Conservation (phyloP, 2,113 vertebrate species). For the Gopherus flavomarginatus region DNA sequence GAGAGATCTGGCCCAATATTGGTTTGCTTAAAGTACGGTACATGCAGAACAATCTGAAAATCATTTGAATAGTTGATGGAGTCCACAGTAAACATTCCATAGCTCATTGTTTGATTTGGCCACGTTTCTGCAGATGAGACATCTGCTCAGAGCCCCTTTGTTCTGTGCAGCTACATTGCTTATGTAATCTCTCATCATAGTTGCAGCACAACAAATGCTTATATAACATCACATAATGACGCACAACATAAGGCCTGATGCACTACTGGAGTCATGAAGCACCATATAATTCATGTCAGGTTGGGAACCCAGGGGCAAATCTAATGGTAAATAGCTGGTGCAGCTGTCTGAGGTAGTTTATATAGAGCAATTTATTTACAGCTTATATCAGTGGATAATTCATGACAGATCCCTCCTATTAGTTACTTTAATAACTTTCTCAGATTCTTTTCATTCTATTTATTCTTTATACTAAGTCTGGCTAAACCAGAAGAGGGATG, state of each 20-base stretch:
- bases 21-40: neutral
- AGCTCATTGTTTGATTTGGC: conserved; percentile 9
- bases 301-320: conserved; percentile 5
- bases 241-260: neutral
- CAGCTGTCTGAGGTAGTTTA: conserved; percentile 63
- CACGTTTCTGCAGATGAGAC: neutral
- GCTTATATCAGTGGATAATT: conserved; percentile 70
- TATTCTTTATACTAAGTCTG: conserved; percentile 28
- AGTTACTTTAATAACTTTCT: conserved; percentile 74
- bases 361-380: conserved; percentile 67
- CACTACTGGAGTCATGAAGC: conserved; percentile 6
- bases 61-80: neutral
- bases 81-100: neutral
- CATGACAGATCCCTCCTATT: conserved; percentile 58
- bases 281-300: neutral
- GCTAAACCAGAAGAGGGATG: neutral
- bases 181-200: neutral
- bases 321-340: conserved; percentile 30
- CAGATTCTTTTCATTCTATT: conserved; percentile 65
- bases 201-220: neutral
- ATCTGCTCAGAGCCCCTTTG: neutral
- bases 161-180: neutral
- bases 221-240: conserved; percentile 10
- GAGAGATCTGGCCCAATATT: neutral
- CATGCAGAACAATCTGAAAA: conserved; percentile 1